Conservation (phyloP, 2,797 vertebrate genomes). For the Crocidura indochinensis region DNA sequence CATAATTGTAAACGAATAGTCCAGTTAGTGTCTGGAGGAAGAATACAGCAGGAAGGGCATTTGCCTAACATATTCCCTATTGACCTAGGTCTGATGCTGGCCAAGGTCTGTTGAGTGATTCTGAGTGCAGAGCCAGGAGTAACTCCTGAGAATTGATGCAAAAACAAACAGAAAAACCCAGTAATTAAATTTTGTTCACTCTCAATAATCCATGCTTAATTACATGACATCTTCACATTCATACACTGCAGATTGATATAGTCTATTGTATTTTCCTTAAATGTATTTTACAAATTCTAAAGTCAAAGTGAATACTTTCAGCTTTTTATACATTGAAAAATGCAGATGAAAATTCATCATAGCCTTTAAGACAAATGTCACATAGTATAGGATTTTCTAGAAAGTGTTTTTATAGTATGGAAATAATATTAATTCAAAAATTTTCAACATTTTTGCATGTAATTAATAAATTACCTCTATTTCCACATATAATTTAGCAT, state of each 20-base stretch:
- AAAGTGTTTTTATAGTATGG: background rate
- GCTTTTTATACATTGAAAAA: background rate
- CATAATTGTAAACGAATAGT: too few relatives aligned
- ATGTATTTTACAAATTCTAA: background rate
- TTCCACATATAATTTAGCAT: conserved; percentile 48
- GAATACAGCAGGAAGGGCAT: background rate
- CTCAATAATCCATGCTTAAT: background rate
- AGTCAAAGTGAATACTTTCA: background rate
- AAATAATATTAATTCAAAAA: conserved; percentile 8
- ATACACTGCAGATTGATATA: background rate
- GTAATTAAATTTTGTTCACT: background rate
- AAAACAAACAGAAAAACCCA: too few relatives aligned
- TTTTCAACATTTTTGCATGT: conserved; percentile 19
- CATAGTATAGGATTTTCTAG: background rate
- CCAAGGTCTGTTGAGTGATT: too few relatives aligned
- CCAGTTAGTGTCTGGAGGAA: too few relatives aligned
- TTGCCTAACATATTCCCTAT: background rate
- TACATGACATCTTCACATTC: background rate
- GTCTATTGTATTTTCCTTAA: background rate
- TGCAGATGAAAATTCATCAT: background rate
- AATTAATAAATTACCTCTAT: conserved; percentile 18
- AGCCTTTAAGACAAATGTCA: background rate
- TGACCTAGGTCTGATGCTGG: too few relatives aligned
- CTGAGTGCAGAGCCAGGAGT: too few relatives aligned
- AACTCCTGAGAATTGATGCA: too few relatives aligned